Percentiles rank a stretch among this genome's conserved stretches.
Evolutionary conservation across 1,140 invertebrate genomes (phyloP).

Genomic region (Cydia strobilella): DNA sequence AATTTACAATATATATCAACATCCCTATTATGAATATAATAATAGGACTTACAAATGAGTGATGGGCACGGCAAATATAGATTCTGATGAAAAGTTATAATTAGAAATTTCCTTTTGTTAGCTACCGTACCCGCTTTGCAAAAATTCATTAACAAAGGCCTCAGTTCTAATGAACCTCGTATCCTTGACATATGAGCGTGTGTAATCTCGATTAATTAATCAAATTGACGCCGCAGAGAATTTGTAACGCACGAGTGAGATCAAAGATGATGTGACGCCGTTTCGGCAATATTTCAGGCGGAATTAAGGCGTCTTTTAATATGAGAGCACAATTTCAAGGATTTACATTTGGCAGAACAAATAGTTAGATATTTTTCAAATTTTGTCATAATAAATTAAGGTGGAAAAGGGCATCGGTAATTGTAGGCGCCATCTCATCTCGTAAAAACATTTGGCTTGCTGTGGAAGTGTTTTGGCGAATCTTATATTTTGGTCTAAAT

Average conservation of each 20-base stretch:
- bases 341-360: background rate
- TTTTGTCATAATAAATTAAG: background rate
- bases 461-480: background rate
- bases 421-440: background rate
- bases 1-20: too few species aligned
- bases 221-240: background rate
- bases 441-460: background rate
- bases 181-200: background rate
- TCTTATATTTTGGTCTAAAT: background rate
- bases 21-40: too few species aligned
- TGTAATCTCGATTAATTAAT: constrained; percentile 25
- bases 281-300: background rate
- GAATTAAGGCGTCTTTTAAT: background rate
- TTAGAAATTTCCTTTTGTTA: too few species aligned
- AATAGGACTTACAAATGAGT: too few species aligned
- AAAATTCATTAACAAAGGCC: too few species aligned
- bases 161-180: background rate
- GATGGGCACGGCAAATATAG: too few species aligned
- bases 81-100: too few species aligned
- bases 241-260: background rate
- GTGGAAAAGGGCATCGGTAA: background rate
- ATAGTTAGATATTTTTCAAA: background rate
- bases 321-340: background rate
- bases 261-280: background rate
- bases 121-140: too few species aligned